A percentile compares a stretch with the other conserved stretches of the same genome.
phyloP scores from a whole-genome alignment of 2,113 vertebrate species.

The Eubucco bourcierii region DNA sequence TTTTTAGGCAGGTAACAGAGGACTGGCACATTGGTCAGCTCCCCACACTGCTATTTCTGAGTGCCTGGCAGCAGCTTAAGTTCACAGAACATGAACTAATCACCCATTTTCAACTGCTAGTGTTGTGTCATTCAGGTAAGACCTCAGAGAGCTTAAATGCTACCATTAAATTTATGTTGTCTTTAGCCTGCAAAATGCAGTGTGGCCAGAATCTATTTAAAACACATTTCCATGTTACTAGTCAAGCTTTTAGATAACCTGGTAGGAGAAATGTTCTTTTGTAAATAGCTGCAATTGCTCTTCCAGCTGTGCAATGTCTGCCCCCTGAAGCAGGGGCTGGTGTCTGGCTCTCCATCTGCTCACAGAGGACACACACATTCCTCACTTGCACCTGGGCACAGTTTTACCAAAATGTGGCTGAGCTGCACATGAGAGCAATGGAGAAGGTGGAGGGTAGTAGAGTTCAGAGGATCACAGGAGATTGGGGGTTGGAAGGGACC shows the following conservation, averaged over 20 bases:
- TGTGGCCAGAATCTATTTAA: neutral
- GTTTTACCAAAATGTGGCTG: conserved; percentile 27
- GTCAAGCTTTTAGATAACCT: neutral
- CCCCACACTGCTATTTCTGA: neutral
- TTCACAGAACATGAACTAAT: neutral
- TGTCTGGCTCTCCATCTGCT: conserved; percentile 9
- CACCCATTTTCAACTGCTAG: neutral
- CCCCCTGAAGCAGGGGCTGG: neutral
- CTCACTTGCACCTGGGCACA: conserved; percentile 15
- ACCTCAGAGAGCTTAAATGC: neutral
- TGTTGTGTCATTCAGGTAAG: neutral
- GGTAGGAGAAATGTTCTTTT: neutral
- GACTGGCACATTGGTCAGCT: neutral
- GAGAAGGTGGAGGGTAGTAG: neutral
- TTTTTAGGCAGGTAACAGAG: neutral
- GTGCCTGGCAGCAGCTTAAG: neutral
- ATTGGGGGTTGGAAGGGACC: too few species aligned
- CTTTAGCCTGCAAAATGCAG: neutral
- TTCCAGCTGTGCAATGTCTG: neutral
- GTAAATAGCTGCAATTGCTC: neutral
- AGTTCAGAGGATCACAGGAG: neutral
- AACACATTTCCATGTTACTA: neutral
- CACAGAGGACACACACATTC: neutral
- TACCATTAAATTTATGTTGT: neutral
- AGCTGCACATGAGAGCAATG: conserved; percentile 19